Percentiles rank a stretch among this genome's conserved stretches.
phyloP scores from a whole-genome alignment of 2,888 invertebrate genomes.

The Himalopsyche japonica region DNA sequence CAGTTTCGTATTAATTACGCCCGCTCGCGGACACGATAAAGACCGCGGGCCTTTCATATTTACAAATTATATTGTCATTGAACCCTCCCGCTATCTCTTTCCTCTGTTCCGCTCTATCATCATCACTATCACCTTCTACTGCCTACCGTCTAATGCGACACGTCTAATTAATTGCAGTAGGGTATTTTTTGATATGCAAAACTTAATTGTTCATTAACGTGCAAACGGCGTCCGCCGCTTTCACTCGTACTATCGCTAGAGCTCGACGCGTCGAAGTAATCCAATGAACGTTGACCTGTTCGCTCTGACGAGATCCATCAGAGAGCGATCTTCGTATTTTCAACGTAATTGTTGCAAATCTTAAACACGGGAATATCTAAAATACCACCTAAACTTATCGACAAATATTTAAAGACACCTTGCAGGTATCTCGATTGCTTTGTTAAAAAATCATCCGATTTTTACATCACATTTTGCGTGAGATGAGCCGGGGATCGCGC shows the following conservation, averaged over 20 bases:
- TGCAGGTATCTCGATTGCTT: slow-evolving; percentile 39
- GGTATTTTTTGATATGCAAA: slow-evolving; percentile 33
- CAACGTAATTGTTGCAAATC: slow-evolving; percentile 4
- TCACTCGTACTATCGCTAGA: not conserved
- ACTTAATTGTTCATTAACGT: slow-evolving; percentile 38
- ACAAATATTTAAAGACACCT: slow-evolving; percentile 38
- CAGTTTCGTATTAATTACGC: slow-evolving; percentile 54
- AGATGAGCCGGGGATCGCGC: slow-evolving; percentile 23
- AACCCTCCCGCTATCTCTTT: slow-evolving; percentile 60
- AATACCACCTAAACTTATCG: slow-evolving; percentile 54
- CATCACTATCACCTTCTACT: slow-evolving; percentile 45
- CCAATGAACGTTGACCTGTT: not conserved
- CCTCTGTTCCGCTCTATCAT: slow-evolving; percentile 54
- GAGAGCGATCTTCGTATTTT: slow-evolving; percentile 4
- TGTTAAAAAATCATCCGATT: slow-evolving; percentile 40
- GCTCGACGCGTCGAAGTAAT: not conserved
- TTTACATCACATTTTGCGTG: slow-evolving; percentile 40
- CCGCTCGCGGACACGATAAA: slow-evolving; percentile 27
- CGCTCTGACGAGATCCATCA: slow-evolving; percentile 15
- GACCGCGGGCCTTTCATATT: slow-evolving; percentile 41
- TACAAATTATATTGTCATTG: slow-evolving; percentile 62
- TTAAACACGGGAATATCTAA: slow-evolving; percentile 67
- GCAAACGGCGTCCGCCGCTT: slow-evolving; percentile 1
- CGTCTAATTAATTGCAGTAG: slow-evolving; percentile 4
- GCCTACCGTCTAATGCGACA: slow-evolving; percentile 15